Evolutionary conservation across 2,113 vertebrate species (phyloP).

Genomic region (Perognathus longimembris): DNA sequence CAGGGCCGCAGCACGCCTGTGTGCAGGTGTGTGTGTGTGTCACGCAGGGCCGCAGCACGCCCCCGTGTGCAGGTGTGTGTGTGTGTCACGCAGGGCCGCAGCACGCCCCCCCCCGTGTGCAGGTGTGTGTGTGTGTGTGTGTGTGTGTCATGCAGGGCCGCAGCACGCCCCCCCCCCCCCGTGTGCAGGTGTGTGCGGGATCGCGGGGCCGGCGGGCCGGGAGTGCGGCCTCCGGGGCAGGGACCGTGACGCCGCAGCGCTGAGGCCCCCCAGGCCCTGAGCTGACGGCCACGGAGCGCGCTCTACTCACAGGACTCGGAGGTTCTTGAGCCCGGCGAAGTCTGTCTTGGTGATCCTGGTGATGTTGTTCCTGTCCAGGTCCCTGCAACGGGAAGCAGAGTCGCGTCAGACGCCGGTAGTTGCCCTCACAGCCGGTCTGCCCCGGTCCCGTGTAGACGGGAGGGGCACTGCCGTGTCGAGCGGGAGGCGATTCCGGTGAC

Average conservation of each 20-base stretch:
- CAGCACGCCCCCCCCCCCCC: too few species aligned
- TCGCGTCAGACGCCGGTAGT: slow-evolving; percentile 53
- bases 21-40: too few species aligned
- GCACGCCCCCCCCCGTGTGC: too few species aligned
- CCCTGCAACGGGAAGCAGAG: slow-evolving; percentile 86
- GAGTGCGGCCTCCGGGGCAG: background rate
- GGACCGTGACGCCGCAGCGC: background rate
- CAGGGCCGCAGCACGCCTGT: too few species aligned
- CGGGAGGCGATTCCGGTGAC: slow-evolving; percentile 61
- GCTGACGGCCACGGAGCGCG: background rate
- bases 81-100: too few species aligned
- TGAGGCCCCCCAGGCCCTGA: background rate
- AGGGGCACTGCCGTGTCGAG: slow-evolving; percentile 39
- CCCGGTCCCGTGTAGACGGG: slow-evolving; percentile 30
- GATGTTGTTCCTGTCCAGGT: slow-evolving; percentile 98
- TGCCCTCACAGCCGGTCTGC: slow-evolving; percentile 34
- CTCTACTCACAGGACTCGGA: slow-evolving; percentile 96
- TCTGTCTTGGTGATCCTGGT: slow-evolving; percentile 97
- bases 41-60: too few species aligned
- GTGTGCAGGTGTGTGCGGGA: too few species aligned
- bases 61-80: too few species aligned
- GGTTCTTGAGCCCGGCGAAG: slow-evolving; percentile 96
- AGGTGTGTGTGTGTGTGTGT: too few species aligned
- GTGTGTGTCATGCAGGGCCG: too few species aligned
- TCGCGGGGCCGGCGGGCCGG: background rate